Evolutionary conservation across 2,888 invertebrate genomes (phyloP), one percentile per base, ranked within the genome.

Genomic region (Thera obeliscata): DNA sequence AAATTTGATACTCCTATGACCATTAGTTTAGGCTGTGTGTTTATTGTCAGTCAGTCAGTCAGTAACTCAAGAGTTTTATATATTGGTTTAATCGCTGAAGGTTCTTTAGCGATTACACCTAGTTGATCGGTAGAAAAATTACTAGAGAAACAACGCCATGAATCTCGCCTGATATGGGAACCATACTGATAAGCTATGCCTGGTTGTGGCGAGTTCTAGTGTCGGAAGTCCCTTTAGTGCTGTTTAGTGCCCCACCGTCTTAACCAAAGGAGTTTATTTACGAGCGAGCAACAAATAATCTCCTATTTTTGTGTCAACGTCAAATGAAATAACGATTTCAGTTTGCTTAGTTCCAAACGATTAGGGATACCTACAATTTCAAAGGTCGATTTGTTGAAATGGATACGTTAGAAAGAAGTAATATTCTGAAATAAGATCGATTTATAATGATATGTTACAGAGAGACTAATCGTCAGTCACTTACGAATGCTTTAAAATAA

Each of bases 331-430:
- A 46, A 46, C 43, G 43, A 46, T 46, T 9, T 46, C 9, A 46
- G 43, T 46, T 46, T 46, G 7, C 43, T 6, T 3, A 38, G 38
- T 38, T 38, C 38, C 8, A 46, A 46, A 46, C 43, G 8, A 46
- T 46, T 7, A 46, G 43, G 8, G 43, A 9, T 46, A 46, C 43
- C 8, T 41, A 7, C 7, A 41, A 41, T 7, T 4, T 5, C 6
- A 7, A 7, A 61, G 12, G 58, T 58, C 64, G 61, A 64, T 68
- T 57, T 56, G 56, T 43, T 66, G 38, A 55, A 67, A 64, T 58
- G 57, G 48, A 68, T 64, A 46, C 43, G 43, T 46, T 9, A 2
- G 43, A 9, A 1, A 46, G 9, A 2, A 46, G 6, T 5, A 7
- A 9, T 7, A 41, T 0, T 46, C 43, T 46, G 43, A 9, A 46